Conservation (phyloP, 2,888 invertebrate genomes). For the Herminia tarsipennalis region DNA sequence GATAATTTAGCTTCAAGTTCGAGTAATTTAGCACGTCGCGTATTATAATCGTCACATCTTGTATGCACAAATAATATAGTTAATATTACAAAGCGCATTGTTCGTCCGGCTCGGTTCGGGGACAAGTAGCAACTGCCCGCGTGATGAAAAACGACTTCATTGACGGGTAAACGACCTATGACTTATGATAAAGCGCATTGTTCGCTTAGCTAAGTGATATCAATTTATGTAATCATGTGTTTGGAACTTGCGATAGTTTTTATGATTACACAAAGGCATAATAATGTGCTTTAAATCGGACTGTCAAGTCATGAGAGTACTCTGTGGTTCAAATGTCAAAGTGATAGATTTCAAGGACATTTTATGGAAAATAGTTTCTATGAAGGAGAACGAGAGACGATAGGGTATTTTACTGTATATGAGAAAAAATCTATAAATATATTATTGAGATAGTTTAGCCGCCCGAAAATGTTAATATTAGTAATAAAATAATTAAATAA, state of each 20-base stretch:
- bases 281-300: too few species aligned
- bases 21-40: conserved; percentile 72
- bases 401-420: too few species aligned
- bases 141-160: too few species aligned
- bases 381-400: too few species aligned
- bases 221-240: conserved; percentile 5
- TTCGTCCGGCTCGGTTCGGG: conserved; percentile 4
- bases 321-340: too few species aligned
- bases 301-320: too few species aligned
- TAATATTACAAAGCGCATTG: conserved; percentile 11
- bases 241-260: neutral
- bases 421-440: too few species aligned
- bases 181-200: conserved; percentile 12
- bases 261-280: neutral
- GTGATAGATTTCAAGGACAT: too few species aligned
- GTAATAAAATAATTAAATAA: too few species aligned
- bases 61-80: conserved; percentile 2
- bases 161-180: conserved; percentile 19
- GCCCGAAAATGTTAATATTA: too few species aligned
- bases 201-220: conserved; percentile 1
- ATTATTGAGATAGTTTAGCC: too few species aligned
- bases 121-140: conserved; percentile 18
- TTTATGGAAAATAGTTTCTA: too few species aligned
- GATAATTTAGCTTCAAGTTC: conserved; percentile 72
- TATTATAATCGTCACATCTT: conserved; percentile 46